Evolutionary conservation across 2,113 vertebrate species (phyloP), one percentile per base, ranked within the genome.

Genomic region (Phalacrocorax pelagicus): DNA sequence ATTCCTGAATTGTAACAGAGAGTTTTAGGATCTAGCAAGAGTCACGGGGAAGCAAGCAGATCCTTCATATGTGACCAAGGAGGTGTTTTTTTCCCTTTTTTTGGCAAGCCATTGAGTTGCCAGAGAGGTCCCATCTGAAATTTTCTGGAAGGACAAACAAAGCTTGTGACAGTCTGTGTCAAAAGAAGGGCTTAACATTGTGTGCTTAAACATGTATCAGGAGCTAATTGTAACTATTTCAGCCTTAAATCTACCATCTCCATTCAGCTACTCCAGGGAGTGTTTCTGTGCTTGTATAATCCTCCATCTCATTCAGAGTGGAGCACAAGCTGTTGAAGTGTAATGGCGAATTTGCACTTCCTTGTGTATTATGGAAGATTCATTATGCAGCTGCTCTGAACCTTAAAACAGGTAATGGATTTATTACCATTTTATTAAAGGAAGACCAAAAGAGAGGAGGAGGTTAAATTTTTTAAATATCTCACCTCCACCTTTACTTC

Each of bases 351-450:
- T 92, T 90, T 74, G 66, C 34, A 72, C 70, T 93, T 92, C 65
- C 55, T 42, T 55, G 36, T 77, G 24, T 96, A 71, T 95, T 87
- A 79, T 10, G 6, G 40, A 42, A 77, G 52, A 65, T 81, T 84
- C 69, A 85, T 91, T 94, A 86, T 47, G 36, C 72, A 71, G 74
- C 40, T 94, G 30, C 87, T 90, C 61, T 94, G 86, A 96, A 80
- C 78, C 51, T 91, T 94, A 80, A 80, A 96, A 34, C 19, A 71
- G 26, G 47, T 91, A 67, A 94, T 88, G 38, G 69, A 79, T 95
- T 93, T 97, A 81, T 94, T 80, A 69, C 21, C 11, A 69, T 89
- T 96, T 92, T 85, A 81, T 92, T 86, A 61, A 91, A 92, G 40
- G 52, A 54, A 94, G 74, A 88, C 21, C 24, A 65, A 92, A 94